A percentile compares a stretch with the other conserved stretches of the same genome.
Evolutionary conservation across 1,140 invertebrate species (phyloP).

Genomic region (Drosophila subpulchrella): DNA sequence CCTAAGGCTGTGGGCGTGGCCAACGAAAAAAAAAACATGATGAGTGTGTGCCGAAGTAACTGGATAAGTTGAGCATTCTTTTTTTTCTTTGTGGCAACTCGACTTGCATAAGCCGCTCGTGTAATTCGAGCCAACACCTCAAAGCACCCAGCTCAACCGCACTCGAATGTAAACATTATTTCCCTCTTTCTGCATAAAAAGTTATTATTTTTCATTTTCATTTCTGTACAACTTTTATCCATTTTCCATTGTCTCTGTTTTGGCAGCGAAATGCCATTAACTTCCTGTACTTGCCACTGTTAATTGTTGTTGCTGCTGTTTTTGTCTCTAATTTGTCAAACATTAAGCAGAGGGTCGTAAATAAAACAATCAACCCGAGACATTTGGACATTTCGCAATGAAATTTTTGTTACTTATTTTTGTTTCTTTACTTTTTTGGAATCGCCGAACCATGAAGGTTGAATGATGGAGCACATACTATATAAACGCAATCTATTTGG

Average conservation of each 20-base stretch:
- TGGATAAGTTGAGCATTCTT: constrained; percentile 46
- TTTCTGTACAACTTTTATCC: constrained; percentile 37
- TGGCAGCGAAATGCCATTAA: constrained; percentile 65
- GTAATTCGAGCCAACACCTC: constrained; percentile 41
- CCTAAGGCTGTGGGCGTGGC: constrained; percentile 44
- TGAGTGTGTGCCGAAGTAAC: constrained; percentile 12
- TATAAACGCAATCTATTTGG: constrained; percentile 13
- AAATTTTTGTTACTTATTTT: constrained; percentile 22
- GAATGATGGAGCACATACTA: neutral
- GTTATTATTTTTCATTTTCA: constrained; percentile 47
- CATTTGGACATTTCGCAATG: constrained; percentile 69
- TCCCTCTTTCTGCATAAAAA: constrained; percentile 38
- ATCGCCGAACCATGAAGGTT: constrained; percentile 40
- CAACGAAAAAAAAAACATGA: neutral
- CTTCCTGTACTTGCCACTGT: constrained; percentile 62
- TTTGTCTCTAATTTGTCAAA: constrained; percentile 76
- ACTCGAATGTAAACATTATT: constrained; percentile 55
- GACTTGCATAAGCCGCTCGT: constrained; percentile 40
- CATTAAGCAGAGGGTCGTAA: constrained; percentile 76
- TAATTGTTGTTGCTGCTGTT: constrained; percentile 43
- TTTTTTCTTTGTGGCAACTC: constrained; percentile 27
- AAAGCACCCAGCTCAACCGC: constrained; percentile 35
- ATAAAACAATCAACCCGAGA: constrained; percentile 79
- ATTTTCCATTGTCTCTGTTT: constrained; percentile 35
- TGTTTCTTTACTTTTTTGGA: constrained; percentile 14